Evolutionary conservation across 92 coral and sea anemone genomes (phyloP).

Genomic region (Plumapathes pennacea): DNA sequence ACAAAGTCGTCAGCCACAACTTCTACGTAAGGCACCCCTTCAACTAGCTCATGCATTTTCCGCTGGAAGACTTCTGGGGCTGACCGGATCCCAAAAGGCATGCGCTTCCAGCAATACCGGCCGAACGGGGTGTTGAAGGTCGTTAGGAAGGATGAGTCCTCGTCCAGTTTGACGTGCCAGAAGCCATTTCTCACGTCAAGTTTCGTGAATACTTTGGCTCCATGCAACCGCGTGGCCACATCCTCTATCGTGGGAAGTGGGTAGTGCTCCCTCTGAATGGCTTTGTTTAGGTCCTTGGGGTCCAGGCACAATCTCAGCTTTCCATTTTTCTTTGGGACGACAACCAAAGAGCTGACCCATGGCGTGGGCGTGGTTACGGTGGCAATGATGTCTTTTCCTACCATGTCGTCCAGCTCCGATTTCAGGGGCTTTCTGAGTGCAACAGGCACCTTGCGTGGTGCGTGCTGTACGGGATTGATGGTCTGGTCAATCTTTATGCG

Average conservation of each 20-base stretch:
- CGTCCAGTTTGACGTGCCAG: conserved; percentile 22
- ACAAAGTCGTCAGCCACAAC: conserved; percentile 31
- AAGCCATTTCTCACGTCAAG: conserved; percentile 28
- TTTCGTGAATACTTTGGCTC: conserved; percentile 50
- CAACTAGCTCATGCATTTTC: conserved; percentile 24
- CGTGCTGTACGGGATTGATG: conserved; percentile 45
- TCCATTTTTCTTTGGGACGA: conserved; percentile 38
- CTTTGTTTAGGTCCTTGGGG: conserved; percentile 56
- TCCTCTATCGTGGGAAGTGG: conserved; percentile 56
- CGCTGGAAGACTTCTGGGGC: conserved; percentile 37
- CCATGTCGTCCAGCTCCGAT: conserved; percentile 38
- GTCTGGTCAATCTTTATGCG: conserved; percentile 20
- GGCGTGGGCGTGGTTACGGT: conserved; percentile 39
- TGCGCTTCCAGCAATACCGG: conserved; percentile 29
- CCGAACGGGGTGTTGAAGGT: conserved; percentile 31
- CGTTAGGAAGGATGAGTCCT: conserved; percentile 22
- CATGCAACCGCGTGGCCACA: conserved; percentile 48
- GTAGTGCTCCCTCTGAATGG: conserved; percentile 41
- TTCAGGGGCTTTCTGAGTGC: conserved; percentile 27
- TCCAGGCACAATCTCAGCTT: conserved; percentile 44
- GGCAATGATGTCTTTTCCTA: conserved; percentile 25
- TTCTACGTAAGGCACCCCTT: conserved; percentile 22
- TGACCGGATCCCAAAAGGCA: conserved; percentile 22
- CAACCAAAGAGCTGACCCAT: conserved; percentile 42
- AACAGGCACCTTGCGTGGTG: conserved; percentile 28